A percentile compares a stretch with the other conserved stretches of the same genome.
Conservation (phyloP, 2,888 invertebrate species). For the Pristionchus fissidentatus region DNA sequence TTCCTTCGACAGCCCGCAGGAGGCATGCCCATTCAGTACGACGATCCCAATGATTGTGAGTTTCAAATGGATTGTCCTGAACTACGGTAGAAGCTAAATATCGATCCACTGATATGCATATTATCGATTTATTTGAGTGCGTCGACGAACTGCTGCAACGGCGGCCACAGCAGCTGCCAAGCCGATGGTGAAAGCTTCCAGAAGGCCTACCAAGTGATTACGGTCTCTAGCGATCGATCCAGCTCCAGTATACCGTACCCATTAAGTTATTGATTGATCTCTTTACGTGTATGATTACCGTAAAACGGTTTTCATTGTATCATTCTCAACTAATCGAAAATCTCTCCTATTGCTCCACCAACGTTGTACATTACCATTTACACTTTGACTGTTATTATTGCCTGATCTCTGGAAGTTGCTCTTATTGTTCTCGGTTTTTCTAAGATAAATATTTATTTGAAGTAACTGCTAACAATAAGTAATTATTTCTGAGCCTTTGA, state of each 20-base stretch:
- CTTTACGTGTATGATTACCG: neutral
- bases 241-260: neutral
- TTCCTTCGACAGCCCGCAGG: slow-evolving; percentile 28
- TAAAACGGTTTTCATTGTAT: neutral
- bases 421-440: neutral
- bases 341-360: neutral
- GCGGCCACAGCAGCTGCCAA: neutral
- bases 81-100: slow-evolving; percentile 18
- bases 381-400: no score
- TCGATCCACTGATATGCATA: neutral
- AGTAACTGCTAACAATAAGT: no score
- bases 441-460: no score
- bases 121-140: slow-evolving; percentile 19
- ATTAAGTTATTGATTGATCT: neutral
- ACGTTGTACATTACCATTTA: neutral
- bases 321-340: neutral
- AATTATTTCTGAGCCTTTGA: no score
- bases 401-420: no score
- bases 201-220: neutral
- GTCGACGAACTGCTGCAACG: neutral
- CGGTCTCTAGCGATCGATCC: neutral
- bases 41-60: slow-evolving; percentile 42
- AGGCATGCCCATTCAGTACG: slow-evolving; percentile 37
- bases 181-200: neutral
- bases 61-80: neutral